Evolutionary conservation across 2,113 vertebrate genomes (phyloP), one percentile per base, ranked within the genome.

Genomic region (Oncorhynchus clarkii): DNA sequence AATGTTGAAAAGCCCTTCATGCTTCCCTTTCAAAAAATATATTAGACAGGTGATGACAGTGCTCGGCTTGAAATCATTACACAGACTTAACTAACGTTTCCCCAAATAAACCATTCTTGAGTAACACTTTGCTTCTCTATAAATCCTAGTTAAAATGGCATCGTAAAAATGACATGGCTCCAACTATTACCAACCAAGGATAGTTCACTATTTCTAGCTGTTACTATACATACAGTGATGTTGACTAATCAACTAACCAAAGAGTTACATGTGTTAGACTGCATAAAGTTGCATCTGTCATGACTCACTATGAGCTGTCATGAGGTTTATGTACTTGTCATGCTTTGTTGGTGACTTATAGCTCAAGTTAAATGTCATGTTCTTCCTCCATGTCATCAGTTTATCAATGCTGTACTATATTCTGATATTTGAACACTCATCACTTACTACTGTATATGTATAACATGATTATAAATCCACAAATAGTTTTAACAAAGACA

Each of bases 381-480:
- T 68, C 29, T 34, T 68, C 29, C 67, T 68, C 67, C 4, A 3
- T 68, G 67, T 68, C 67, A 39, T 68, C 18, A 29, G 27, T 67
- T 45, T 45, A 45, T 11, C 29, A 67, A 29, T 67, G 18, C 29
- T 31, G 27, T 68, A 34, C 67, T 68, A 68, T 31, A 31, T 68
- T 68, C 39, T 45, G 9, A 45, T 45, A 45, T 45, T 14, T 45
- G 3, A 68, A 68, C 67, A 68, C 31, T 39, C 29, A 68, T 68
- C 67, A 68, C 67, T 68, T 31, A 68, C 67, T 18, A 7, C 31
- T 68, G 67, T 67, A 29, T 67, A 54, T 54, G 51, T 62, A n/a
- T 68, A 62, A 62, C n/a, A 68, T 68, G 67, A 9, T 68, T 68
- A 68, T 68, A 68, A 39, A 68, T 68, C 16, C 31, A 68, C 67